A percentile compares a stretch with the other conserved stretches of the same genome.
phyloP scores from a whole-genome alignment of 2,888 invertebrate species.

The Emmelina monodactyla region DNA sequence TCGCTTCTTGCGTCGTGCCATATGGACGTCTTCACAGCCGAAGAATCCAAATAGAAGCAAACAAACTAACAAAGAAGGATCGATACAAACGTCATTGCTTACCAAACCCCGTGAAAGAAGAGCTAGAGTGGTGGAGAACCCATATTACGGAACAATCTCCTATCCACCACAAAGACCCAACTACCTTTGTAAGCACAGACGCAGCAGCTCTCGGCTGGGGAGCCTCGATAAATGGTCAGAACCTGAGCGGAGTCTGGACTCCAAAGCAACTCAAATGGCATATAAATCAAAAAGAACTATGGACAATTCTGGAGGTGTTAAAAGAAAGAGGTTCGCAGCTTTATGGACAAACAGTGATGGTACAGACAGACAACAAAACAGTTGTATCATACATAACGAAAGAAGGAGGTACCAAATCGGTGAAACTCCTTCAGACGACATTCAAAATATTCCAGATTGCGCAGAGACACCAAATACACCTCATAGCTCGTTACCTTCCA shows the following conservation, averaged over 20 bases:
- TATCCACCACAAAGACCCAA: conserved; percentile 5
- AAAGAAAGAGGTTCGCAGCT: neutral
- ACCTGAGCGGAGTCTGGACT: conserved; percentile 6
- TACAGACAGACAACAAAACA: conserved; percentile 10
- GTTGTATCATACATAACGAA: conserved; percentile 15
- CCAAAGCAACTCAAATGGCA: conserved; percentile 8
- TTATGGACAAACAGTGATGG: neutral
- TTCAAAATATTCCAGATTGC: conserved; percentile 7
- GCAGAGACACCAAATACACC: conserved; percentile 4
- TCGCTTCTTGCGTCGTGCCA: neutral
- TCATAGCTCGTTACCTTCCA: conserved; percentile 14
- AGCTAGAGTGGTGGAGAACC: conserved; percentile 9
- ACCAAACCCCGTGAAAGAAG: conserved; percentile 1
- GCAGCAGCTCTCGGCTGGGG: conserved; percentile 10
- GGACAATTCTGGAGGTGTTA: conserved; percentile 3
- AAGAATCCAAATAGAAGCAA: conserved; percentile 11
- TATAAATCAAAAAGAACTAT: conserved; percentile 10
- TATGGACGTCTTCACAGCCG: conserved; percentile 11
- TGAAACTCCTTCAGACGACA: conserved; percentile 8
- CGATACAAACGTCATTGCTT: conserved; percentile 4
- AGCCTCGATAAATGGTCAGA: conserved; percentile 7
- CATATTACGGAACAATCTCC: conserved; percentile 1
- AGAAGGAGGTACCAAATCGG: conserved; percentile 16
- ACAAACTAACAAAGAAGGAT: conserved; percentile 6
- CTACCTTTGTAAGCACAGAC: conserved; percentile 10